Evolutionary conservation across 2,888 invertebrate genomes (phyloP), one percentile per base, ranked within the genome.

Genomic region (Caradrina clavipalpis): DNA sequence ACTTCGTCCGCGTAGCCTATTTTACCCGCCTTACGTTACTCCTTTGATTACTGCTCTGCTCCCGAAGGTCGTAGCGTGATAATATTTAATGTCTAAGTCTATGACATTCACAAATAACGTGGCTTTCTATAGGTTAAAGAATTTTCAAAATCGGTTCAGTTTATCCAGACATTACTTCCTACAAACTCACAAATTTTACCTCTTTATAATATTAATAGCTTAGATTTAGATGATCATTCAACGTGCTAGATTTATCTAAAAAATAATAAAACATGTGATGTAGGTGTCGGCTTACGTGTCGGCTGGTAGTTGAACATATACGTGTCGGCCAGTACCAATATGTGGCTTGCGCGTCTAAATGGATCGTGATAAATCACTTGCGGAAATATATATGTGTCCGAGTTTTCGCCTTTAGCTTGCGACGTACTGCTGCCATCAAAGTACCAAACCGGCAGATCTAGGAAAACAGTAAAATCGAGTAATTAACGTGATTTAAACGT

Each of bases 281-380:
- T 49, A 49, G 19, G 49, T 49, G 8, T 10, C 2, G 7, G 5
- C 90, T 91, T 65, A 95, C 95, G 10, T 72, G 93, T 94, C 11
- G 94, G 92, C 93, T 96, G 87, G 96, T 97, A 86, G 96, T 97
- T 93, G 94, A 96, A 88, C 95, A 96, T 89, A 90, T 97, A 98
- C 0, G 98, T 97, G 87, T 98, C 98, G 76, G 98, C 97, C 74
- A 98, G 95, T 8, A 98, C 97, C 69, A 98, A 89, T 81, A 97
- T 97, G 91, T 98, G 97, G 88, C 96, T 97, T 69, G 97, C 97
- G 35, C 97, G 97, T 81, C 97, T 96, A 90, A 98, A 98, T 7
- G 98, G 98, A 90, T 98, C 98, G 65, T 97, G 97, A 93, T 98
- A 98, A 85, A 98, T 94, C 67, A 97, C 97, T 73, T 98, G 96